Base-by-base conservation (phyloP, 2,113 vertebrate species). In the Colinus virginianus region DNA sequence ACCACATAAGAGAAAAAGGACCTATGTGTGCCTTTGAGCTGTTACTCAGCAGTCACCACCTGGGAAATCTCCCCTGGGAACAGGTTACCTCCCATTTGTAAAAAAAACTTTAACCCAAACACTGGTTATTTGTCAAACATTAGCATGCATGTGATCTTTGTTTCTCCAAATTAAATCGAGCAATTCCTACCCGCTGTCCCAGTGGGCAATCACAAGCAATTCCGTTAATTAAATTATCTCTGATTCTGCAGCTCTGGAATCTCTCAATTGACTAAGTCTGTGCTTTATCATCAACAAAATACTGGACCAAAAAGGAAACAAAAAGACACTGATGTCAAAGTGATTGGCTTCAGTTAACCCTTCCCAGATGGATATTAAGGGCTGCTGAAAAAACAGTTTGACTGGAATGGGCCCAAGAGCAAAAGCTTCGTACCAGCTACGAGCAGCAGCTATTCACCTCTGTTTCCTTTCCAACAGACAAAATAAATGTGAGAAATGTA, bases 211-310 rank as follows among this genome's bases (percentile, higher is more conserved):
- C 87, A 92, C 93, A 90, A 95, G 95, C 95, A 97, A 96, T 94
- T 95, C 94, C 66, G 88, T 97, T 97, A 97, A 97, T 97, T 97
- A 97, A 97, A 97, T 97, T 96, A 97, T 97, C 96, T 97, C 95
- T 92, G 94, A 97, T 97, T 97, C 94, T 96, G 93, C 96, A 96
- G 93, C 93, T 95, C 94, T 94, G 94, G 96, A 97, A 97, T 96
- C 95, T 96, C 96, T 97, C 96, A 97, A 97, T 97, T 96, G 95
- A 96, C 96, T 93, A 96, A 86, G 93, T 80, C 92, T 96, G 96
- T 91, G 96, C 94, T 97, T 96, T 95, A 95, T 96, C 96, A 96
- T 94, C 93, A 97, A 93, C 94, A 96, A 96, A 96, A 96, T 90
- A 93, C 92, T 55, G 84, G 86, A 93, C 85, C 40, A 88, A 84